Base-by-base conservation (phyloP, 2,888 invertebrate species). In the Eupeodes latifasciatus region DNA sequence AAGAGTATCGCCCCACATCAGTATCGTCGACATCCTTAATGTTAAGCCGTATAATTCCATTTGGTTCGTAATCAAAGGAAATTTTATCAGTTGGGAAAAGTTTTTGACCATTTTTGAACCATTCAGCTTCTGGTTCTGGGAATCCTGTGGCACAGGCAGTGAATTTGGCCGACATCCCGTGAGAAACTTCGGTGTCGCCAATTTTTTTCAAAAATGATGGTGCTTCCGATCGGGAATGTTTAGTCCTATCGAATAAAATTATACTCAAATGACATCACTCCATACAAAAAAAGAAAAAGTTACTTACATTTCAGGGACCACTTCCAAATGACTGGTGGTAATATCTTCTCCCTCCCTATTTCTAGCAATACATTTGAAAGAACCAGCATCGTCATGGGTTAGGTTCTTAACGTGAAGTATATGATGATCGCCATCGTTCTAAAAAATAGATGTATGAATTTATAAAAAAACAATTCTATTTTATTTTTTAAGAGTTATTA, bases 121-220 rank as follows among this genome's bases (percentile, higher is more conserved):
- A 97, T 85, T 98, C 97, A 67, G 97, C 97, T 81, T 97, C 97
- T 0, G 98, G 98, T 80, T 98, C 98, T 0, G 98, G 98, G 81
- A 95, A 95, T 81, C 98, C 98, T 66, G 96, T 96, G 67, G 97
- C 96, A 92, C 98, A 98, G 78, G 98, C 98, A n/a, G 98, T 98
- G 93, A 98, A 98, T 94, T 98, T 98, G 77, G 97, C 98, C 61
- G 97, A 96, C 96, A 98, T 97, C 51, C 97, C 97, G 91, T 96
- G 96, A 93, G 96, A 96, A 76, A 98, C 95, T 93, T 98, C 98
- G 57, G 96, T 96, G 92, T 98, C 98, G 0, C 97, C 98, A 91
- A 98, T 96, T 92, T 96, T 96, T 94, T 98, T 98, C 91, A 98
- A 94, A 95, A 98, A 98, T 66, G 96, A 95, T 5, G 98, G 98